Evolutionary conservation across 2,113 vertebrate species (phyloP).

Genomic region (Cheirogaleus medius): DNA sequence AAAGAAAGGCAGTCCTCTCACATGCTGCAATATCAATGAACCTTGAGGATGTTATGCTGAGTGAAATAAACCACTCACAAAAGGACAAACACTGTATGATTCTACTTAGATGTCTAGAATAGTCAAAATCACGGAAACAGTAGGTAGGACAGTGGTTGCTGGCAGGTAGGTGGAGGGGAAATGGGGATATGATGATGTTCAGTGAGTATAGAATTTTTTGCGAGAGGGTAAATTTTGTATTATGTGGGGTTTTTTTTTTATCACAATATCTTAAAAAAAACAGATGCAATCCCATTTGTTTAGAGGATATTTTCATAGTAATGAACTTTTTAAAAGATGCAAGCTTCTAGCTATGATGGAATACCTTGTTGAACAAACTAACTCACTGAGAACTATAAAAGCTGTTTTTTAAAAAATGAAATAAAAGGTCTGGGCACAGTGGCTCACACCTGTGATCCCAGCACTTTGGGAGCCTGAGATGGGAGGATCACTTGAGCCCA

Average conservation of each 20-base stretch:
- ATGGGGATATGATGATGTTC: not conserved
- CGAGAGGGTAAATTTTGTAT: not conserved
- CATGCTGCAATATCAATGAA: not conserved
- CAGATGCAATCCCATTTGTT: not conserved
- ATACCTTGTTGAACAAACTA: conserved; percentile 12
- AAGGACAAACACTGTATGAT: not conserved
- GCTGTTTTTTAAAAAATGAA: not conserved
- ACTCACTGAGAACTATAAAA: not conserved
- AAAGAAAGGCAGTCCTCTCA: not conserved
- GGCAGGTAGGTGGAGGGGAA: no score
- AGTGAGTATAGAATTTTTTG: not conserved
- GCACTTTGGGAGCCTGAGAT: no score
- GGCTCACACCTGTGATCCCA: no score
- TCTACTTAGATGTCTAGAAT: not conserved
- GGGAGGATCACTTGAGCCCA: no score
- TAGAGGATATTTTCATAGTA: not conserved
- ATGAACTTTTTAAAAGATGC: not conserved
- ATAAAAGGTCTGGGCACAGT: no score
- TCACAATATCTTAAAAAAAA: not conserved
- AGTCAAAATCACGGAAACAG: not conserved
- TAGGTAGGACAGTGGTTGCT: not conserved
- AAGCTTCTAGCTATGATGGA: not conserved
- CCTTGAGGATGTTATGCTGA: not conserved
- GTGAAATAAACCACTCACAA: not conserved
- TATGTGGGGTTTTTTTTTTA: not conserved